Percentiles rank a stretch among this genome's conserved stretches.
These are phyloP conservation scores for Troglohyphantes excavatus DNA, from an alignment of 2,888 invertebrate species.

Conservation along the genomic window DNA sequence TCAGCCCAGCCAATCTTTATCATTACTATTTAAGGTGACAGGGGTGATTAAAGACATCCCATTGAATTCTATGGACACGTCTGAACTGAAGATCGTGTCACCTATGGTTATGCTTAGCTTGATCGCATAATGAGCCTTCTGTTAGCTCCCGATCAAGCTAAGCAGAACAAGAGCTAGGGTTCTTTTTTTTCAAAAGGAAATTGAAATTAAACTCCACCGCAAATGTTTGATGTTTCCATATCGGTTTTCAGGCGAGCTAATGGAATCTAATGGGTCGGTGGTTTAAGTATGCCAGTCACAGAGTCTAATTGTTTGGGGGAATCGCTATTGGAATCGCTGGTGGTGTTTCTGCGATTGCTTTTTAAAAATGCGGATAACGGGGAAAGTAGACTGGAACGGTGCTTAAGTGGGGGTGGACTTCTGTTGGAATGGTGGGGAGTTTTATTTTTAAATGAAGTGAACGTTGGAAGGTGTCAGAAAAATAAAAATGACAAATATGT, in stretches of 20 bases:
- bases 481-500: neutral
- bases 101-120: conserved; percentile 62
- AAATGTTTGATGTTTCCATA: conserved; percentile 60
- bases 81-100: conserved; percentile 7
- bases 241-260: conserved; percentile 14
- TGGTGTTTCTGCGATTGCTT: conserved; percentile 54
- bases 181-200: neutral
- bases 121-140: conserved; percentile 46
- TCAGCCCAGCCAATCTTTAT: conserved; percentile 66
- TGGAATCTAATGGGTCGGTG: conserved; percentile 22
- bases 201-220: conserved; percentile 59
- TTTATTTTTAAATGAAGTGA: neutral
- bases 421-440: neutral
- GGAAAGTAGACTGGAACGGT: conserved; percentile 61
- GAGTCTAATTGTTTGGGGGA: conserved; percentile 17
- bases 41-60: conserved; percentile 64
- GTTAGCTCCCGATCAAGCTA: conserved; percentile 41
- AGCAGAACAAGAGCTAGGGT: no score
- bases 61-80: conserved; percentile 56
- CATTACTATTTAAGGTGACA: conserved; percentile 72
- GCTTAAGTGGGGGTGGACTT: conserved; percentile 43
- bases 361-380: conserved; percentile 46
- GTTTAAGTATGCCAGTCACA: conserved; percentile 56
- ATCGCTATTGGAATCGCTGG: neutral
- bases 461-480: neutral